These are phyloP conservation scores for Neodiprion virginianus DNA, from an alignment of 1,140 invertebrate species.

Conservation along the genomic window DNA sequence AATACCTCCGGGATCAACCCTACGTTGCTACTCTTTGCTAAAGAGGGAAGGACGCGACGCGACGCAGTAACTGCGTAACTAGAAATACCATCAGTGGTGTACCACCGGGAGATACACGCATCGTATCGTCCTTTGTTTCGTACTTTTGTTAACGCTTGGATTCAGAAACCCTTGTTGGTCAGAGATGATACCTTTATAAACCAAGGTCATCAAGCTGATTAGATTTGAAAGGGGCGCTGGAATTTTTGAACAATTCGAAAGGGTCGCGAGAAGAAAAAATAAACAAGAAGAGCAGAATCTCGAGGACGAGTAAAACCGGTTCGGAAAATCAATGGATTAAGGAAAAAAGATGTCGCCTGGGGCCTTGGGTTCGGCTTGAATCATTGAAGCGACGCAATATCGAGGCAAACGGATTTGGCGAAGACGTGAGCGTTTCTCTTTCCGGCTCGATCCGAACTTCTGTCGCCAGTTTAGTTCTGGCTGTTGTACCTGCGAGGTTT, in stretches of 20 bases:
- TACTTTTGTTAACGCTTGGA: background rate
- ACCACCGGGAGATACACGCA: background rate
- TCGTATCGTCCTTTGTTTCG: background rate
- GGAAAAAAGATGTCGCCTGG: background rate
- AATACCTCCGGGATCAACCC: too few species aligned
- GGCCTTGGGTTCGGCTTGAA: too few species aligned
- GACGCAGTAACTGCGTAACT: background rate
- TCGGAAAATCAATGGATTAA: background rate
- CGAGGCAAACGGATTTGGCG: too few species aligned
- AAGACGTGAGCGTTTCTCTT: too few species aligned
- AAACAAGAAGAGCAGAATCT: background rate
- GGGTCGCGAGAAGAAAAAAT: background rate
- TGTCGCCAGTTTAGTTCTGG: too few species aligned
- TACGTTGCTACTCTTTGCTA: background rate
- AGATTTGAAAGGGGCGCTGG: too few species aligned
- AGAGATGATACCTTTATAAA: background rate
- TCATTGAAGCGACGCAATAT: too few species aligned
- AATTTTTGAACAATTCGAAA: background rate
- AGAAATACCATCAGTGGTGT: background rate
- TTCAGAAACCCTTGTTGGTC: background rate
- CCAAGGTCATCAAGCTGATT: background rate
- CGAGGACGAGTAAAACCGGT: too few species aligned
- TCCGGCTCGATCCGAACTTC: too few species aligned
- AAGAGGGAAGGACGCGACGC: background rate
- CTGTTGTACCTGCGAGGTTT: too few species aligned